Conservation (phyloP, 2,113 vertebrate species). For the Canis aureus region DNA sequence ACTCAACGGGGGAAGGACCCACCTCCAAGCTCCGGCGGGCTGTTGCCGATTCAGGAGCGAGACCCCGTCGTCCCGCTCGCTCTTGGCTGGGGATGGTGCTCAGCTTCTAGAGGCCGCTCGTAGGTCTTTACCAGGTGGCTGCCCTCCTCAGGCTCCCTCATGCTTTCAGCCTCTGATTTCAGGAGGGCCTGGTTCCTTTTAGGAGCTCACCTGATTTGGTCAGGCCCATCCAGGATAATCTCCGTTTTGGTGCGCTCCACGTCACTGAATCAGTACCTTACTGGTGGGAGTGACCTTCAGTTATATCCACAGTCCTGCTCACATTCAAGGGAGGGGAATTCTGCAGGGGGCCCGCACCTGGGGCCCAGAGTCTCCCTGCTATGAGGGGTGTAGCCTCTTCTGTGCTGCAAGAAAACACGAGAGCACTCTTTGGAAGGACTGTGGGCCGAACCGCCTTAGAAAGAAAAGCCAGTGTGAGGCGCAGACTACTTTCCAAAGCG, state of each 20-base stretch:
- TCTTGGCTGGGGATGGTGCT: background rate
- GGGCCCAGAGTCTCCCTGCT: background rate
- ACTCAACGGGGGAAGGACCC: background rate
- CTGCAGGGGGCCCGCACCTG: background rate
- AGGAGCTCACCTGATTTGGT: background rate
- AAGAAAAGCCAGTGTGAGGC: background rate
- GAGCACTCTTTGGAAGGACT: background rate
- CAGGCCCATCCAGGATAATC: background rate
- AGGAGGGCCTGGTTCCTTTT: background rate
- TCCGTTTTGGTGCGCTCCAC: background rate
- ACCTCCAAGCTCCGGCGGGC: background rate
- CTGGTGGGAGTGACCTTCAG: background rate
- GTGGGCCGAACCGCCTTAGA: background rate
- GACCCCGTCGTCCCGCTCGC: background rate
- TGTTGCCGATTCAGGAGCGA: background rate
- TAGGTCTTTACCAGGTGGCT: background rate
- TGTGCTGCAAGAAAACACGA: background rate
- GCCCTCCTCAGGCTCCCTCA: background rate
- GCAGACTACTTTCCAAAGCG: background rate
- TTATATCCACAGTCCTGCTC: background rate
- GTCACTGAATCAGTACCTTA: background rate
- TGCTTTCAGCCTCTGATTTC: background rate
- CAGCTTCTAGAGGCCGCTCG: background rate
- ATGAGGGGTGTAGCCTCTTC: background rate
- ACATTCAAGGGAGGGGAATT: background rate